These are phyloP conservation scores for Empis stercorea DNA, from an alignment of 2,888 invertebrate species.

Conservation along the genomic window DNA sequence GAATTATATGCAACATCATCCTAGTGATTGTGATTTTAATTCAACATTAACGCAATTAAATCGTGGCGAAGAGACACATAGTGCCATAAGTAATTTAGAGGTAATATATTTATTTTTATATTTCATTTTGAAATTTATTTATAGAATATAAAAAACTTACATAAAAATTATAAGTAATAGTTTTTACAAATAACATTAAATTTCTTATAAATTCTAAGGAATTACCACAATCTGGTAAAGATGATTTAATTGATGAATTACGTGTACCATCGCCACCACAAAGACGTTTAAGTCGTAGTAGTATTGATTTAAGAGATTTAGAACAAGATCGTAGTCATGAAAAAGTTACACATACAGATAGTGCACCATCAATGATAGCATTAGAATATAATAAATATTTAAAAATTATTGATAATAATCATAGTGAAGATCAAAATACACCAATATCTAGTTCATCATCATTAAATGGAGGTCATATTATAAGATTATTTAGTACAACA, in stretches of 20 bases:
- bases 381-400: conserved; percentile 25
- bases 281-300: conserved; percentile 35
- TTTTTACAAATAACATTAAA: too few species aligned
- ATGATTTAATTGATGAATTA: conserved; percentile 33
- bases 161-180: too few species aligned
- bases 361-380: conserved; percentile 37
- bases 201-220: too few species aligned
- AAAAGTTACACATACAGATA: conserved; percentile 36
- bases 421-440: background rate
- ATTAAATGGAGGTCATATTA: background rate
- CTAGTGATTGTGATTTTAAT: conserved; percentile 44
- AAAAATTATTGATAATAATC: background rate
- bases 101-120: conserved; percentile 21
- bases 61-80: conserved; percentile 29
- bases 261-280: conserved; percentile 36
- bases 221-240: conserved; percentile 29
- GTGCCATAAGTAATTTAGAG: conserved; percentile 37
- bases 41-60: conserved; percentile 26
- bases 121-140: too few species aligned
- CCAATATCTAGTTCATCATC: background rate
- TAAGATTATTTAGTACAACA: conserved; percentile 2
- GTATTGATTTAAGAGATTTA: conserved; percentile 36
- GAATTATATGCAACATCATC: conserved; percentile 41
- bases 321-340: conserved; percentile 30
- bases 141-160: too few species aligned